phyloP scores from a whole-genome alignment of 2,797 vertebrate species.

The Valencia hispanica region DNA sequence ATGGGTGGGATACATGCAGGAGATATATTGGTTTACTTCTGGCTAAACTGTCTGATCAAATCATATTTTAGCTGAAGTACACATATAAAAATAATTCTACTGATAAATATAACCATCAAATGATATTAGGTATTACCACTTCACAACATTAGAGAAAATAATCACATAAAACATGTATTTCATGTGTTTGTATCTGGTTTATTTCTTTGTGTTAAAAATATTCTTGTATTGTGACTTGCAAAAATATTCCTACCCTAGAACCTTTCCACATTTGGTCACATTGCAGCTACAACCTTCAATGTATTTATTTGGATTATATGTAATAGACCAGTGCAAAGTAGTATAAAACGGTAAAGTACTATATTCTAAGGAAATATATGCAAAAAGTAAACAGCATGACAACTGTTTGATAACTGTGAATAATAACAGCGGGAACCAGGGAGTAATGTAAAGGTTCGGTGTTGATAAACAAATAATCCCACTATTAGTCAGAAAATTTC shows the following conservation, averaged over 20 bases:
- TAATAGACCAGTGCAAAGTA: too few relatives aligned
- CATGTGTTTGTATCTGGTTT: not conserved
- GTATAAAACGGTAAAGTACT: too few relatives aligned
- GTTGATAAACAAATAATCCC: too few relatives aligned
- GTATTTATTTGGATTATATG: too few relatives aligned
- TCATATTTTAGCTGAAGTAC: not conserved
- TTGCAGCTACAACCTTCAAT: not conserved
- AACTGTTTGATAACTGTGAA: too few relatives aligned
- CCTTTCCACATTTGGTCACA: not conserved
- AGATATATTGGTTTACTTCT: not conserved
- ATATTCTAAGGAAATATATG: too few relatives aligned
- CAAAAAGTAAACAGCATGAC: too few relatives aligned
- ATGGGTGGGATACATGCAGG: not conserved
- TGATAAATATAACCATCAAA: not conserved
- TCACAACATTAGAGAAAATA: not conserved
- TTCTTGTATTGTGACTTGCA: not conserved
- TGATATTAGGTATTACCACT: not conserved
- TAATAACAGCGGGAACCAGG: too few relatives aligned
- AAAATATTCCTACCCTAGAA: not conserved
- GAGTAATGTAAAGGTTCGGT: too few relatives aligned
- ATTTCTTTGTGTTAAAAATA: not conserved
- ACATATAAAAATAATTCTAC: not conserved
- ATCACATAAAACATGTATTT: not conserved
- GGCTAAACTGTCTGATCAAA: not conserved
- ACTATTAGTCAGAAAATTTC: too few relatives aligned